Evolutionary conservation across 2,797 vertebrate genomes (phyloP).

Genomic region (Steatocranus sp.): DNA sequence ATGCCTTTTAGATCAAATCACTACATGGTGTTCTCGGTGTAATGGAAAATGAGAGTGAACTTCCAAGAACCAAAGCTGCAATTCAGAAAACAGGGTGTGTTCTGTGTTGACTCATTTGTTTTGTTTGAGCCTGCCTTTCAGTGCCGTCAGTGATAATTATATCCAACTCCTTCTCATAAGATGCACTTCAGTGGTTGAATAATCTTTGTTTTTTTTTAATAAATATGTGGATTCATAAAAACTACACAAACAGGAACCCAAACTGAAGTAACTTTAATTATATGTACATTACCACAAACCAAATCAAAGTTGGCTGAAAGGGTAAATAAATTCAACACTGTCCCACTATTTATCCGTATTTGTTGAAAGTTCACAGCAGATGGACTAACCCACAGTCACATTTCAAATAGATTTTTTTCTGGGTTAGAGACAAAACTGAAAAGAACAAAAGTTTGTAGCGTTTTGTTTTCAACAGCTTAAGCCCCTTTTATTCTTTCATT

Average conservation of each 20-base stretch:
- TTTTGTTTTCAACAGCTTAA: not conserved
- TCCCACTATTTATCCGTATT: not conserved
- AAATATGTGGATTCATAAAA: not conserved
- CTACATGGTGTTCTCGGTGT: not conserved
- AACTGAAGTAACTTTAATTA: constrained; percentile 9
- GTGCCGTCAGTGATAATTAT: not conserved
- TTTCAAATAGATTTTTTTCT: not conserved
- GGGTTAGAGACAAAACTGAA: not conserved
- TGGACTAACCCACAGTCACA: not conserved
- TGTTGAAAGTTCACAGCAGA: constrained; percentile 30
- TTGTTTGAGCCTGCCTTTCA: not conserved
- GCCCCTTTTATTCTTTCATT: not conserved
- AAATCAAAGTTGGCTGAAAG: not conserved
- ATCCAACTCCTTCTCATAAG: not conserved
- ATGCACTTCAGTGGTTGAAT: not conserved
- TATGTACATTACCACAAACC: constrained; percentile 6
- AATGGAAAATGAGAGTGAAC: not conserved
- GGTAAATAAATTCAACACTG: not conserved
- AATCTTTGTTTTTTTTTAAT: not conserved
- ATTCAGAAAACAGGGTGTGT: not conserved
- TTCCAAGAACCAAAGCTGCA: not conserved
- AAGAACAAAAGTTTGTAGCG: not conserved
- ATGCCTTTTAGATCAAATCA: not conserved
- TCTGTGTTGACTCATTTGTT: not conserved
- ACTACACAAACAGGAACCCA: not conserved